Evolutionary conservation across 1,140 invertebrate species (phyloP), one percentile per base, ranked within the genome.

Genomic region (Berghia stephanieae): DNA sequence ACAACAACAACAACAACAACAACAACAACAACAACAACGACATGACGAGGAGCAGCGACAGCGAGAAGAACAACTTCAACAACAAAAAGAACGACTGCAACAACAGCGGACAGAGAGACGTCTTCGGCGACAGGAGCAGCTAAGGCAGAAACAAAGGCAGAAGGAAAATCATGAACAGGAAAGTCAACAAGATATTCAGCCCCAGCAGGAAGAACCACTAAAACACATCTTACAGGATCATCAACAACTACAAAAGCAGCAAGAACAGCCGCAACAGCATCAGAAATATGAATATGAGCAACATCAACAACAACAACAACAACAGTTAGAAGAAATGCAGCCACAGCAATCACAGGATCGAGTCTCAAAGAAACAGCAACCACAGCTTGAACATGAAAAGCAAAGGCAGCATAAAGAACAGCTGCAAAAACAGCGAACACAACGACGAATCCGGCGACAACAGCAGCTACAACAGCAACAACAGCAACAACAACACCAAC

Each of bases 1-100:
- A 31, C 57, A 60, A n/a, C 57, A 60, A 24, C n/a, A 60, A 60
- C 57, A 60, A 60, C 57, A 60, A n/a, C n/a, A 60, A 60, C 57
- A n/a, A 60, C 57, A 60, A 60, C 57, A 60, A n/a, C n/a, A n/a
- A 60, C n/a, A n/a, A 60, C n/a, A 60, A 60, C 57, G 34, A 24
- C 5, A 60, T 27, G 8, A 60, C 8, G 8, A n/a, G 34, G 8
- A 60, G 34, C n/a, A 60, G 5, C n/a, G n/a, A 5, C n/a, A 60
- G 34, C n/a, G 34, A 60, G n/a, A 60, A 60, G n/a, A 60, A n/a
- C n/a, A 60, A 60, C 5, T 27, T 27, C 57, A 60, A 60, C 57
- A 60, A 31, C n/a, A 60, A 60, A 10, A 60, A 8, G 8, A 8
- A 60, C 57, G 34, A n/a, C 57, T 27, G n/a, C 57, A 60, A 60